Conservation (phyloP, 2,888 invertebrate species). For the Xylocampa areola region DNA sequence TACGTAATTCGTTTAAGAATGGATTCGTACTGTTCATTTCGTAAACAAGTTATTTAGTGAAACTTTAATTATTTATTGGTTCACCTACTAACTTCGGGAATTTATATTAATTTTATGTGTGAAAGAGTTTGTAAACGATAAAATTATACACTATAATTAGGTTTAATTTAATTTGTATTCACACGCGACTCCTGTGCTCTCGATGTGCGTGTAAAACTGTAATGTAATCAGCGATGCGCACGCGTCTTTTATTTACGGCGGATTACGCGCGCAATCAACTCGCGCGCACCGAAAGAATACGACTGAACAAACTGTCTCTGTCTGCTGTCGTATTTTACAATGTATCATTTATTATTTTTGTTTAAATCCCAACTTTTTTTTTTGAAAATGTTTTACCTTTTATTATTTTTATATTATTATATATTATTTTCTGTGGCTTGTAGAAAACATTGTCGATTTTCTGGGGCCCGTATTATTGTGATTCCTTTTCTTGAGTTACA, state of each 20-base stretch:
- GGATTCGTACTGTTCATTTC: too few species aligned
- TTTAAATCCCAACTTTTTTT: too few species aligned
- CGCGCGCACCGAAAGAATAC: conserved; percentile 66
- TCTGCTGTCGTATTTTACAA: conserved; percentile 63
- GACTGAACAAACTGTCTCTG: conserved; percentile 50
- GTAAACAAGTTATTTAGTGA: too few species aligned
- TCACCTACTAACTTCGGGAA: background rate
- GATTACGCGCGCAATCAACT: conserved; percentile 85
- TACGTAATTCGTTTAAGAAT: too few species aligned
- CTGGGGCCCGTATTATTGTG: too few species aligned
- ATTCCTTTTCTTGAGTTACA: too few species aligned
- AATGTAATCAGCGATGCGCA: conserved; percentile 84
- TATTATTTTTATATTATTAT: too few species aligned
- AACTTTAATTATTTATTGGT: too few species aligned
- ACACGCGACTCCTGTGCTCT: conserved; percentile 67
- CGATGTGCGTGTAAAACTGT: conserved; percentile 70
- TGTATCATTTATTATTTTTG: conserved; percentile 62
- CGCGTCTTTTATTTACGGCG: conserved; percentile 86
- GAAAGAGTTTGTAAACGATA: background rate
- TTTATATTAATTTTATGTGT: background rate
- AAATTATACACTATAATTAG: conserved; percentile 35
- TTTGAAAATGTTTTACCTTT: too few species aligned
- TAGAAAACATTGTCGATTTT: too few species aligned
- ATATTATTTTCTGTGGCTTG: too few species aligned
- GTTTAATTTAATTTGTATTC: conserved; percentile 54